phyloP scores from a whole-genome alignment of 2,888 invertebrate genomes.

The Hetaerina titia region DNA sequence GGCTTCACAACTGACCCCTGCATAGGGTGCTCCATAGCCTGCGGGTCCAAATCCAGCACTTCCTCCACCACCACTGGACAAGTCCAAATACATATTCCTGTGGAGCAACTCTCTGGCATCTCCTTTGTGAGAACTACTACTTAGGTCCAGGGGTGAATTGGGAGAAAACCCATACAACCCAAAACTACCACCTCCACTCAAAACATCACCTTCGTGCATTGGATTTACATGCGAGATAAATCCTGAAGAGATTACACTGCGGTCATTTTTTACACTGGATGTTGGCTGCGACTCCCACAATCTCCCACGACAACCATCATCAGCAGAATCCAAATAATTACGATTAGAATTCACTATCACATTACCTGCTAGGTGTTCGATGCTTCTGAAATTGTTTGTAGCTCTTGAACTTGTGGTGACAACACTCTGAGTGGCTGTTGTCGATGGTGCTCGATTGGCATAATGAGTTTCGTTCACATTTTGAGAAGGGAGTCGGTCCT shows the following conservation, averaged over 20 bases:
- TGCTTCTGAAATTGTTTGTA: constrained; percentile 55
- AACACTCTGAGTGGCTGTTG: constrained; percentile 2
- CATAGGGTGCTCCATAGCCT: background rate
- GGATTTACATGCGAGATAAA: constrained; percentile 19
- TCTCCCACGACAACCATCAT: background rate
- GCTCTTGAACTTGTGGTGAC: constrained; percentile 30
- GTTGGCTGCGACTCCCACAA: constrained; percentile 20
- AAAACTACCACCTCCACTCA: constrained; percentile 40
- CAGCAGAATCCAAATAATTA: constrained; percentile 12
- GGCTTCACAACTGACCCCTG: background rate
- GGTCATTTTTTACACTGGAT: constrained; percentile 37
- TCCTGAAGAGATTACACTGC: constrained; percentile 46
- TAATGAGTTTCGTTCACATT: background rate
- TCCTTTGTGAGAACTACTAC: constrained; percentile 43
- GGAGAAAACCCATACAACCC: constrained; percentile 37
- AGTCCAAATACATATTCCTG: constrained; percentile 56
- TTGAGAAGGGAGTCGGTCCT: constrained; percentile 41
- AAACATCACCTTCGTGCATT: background rate
- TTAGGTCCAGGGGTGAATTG: constrained; percentile 49
- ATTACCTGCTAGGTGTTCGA: constrained; percentile 59
- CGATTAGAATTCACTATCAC: constrained; percentile 51
- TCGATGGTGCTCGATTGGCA: constrained; percentile 5
- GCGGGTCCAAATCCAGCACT: background rate
- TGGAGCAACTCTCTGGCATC: constrained; percentile 55
- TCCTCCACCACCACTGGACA: constrained; percentile 39